phyloP scores from a whole-genome alignment of 2,797 vertebrate genomes.

The Intellagama lesueurii region DNA sequence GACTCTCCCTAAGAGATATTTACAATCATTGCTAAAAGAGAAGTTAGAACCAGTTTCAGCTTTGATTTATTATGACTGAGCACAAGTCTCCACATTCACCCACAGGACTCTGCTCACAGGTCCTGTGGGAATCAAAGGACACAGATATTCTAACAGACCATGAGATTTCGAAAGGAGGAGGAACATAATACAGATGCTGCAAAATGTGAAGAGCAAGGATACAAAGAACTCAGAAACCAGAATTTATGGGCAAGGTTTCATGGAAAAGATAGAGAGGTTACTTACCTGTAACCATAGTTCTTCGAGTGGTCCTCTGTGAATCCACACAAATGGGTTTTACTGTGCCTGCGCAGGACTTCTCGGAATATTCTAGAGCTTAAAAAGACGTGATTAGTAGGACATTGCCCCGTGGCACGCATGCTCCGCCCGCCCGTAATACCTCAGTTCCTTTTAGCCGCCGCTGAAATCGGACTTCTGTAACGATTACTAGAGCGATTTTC shows the following conservation, averaged over 20 bases:
- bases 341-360: no score
- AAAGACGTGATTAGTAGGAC: no score
- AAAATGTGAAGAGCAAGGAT: not conserved
- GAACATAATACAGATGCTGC: not conserved
- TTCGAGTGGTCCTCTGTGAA: no score
- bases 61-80: not conserved
- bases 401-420: no score
- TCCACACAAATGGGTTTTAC: no score
- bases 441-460: no score
- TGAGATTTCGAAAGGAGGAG: not conserved
- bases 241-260: not conserved
- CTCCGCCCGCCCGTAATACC: no score
- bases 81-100: not conserved
- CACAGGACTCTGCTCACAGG: not conserved
- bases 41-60: not conserved
- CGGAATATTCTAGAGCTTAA: no score
- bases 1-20: not conserved
- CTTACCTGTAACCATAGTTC: no score
- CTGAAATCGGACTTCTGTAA: no score
- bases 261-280: not conserved
- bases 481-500: no score
- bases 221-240: not conserved
- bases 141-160: not conserved
- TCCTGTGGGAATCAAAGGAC: not conserved
- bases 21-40: not conserved